Conservation (phyloP, 37 sponge, comb jelly and placozoan species). For the Tethya wilhelma region DNA sequence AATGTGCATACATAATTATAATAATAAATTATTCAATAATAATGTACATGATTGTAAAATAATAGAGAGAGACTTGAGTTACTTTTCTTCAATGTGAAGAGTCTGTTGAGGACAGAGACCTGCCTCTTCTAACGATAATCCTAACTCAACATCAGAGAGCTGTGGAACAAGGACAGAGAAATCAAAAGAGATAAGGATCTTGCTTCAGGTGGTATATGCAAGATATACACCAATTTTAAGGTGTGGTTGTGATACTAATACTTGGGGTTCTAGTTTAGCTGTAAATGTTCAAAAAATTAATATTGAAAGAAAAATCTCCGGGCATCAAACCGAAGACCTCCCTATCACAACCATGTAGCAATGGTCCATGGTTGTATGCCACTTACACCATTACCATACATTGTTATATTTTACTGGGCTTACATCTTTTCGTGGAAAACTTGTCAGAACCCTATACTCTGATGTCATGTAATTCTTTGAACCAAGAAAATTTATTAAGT, state of each 20-base stretch:
- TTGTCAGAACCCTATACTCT: conserved; percentile 58
- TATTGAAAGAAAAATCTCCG: neutral
- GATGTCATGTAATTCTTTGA: conserved; percentile 55
- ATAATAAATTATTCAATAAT: neutral
- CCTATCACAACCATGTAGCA: too few species aligned
- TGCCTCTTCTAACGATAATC: conserved; percentile 50
- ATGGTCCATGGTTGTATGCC: neutral
- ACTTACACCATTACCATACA: neutral
- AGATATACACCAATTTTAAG: too few species aligned
- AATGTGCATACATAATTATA: neutral
- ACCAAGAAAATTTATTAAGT: conserved; percentile 62
- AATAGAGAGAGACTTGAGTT: neutral
- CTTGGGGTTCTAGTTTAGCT: too few species aligned
- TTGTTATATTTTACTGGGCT: conserved; percentile 26
- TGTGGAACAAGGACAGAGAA: neutral
- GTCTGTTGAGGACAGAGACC: conserved; percentile 80
- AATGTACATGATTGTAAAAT: neutral
- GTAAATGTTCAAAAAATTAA: neutral
- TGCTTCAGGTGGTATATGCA: too few species aligned
- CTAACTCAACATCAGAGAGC: conserved; percentile 39
- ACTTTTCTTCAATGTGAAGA: conserved; percentile 74
- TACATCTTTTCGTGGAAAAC: conserved; percentile 84
- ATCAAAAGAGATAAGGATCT: too few species aligned
- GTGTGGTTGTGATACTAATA: too few species aligned
- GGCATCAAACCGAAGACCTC: too few species aligned